Conservation (phyloP, 2,113 vertebrate genomes). For the Tetrax tetrax region DNA sequence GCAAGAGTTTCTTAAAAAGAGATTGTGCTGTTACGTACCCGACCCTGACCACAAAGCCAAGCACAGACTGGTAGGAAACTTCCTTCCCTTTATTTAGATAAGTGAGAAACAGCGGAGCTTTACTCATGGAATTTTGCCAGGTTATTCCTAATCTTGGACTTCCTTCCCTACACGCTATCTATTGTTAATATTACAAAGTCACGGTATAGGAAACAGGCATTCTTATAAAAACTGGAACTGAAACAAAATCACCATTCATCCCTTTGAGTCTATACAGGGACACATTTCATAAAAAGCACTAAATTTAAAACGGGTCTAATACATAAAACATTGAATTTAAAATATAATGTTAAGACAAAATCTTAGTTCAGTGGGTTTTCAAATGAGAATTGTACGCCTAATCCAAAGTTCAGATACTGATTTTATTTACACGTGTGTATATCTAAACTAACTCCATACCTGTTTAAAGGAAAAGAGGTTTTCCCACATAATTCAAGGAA, state of each 20-base stretch:
- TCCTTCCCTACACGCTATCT: neutral
- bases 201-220: neutral
- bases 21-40: neutral
- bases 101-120: neutral
- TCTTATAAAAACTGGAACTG: neutral
- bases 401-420: neutral
- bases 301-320: neutral
- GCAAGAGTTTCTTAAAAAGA: neutral
- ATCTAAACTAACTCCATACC: neutral
- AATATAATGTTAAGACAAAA: neutral
- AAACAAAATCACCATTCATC: neutral
- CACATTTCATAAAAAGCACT: neutral
- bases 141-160: neutral
- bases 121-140: neutral
- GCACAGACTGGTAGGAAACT: neutral
- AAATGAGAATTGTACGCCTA: neutral
- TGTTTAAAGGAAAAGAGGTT: neutral
- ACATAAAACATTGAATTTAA: neutral
- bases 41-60: neutral
- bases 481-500: neutral
- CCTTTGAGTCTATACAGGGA: neutral
- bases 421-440: neutral
- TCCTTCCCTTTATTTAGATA: neutral
- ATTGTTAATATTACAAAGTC: neutral
- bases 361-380: neutral